Conservation (phyloP, 2,797 vertebrate species). For the Protosalanx chinensis region DNA sequence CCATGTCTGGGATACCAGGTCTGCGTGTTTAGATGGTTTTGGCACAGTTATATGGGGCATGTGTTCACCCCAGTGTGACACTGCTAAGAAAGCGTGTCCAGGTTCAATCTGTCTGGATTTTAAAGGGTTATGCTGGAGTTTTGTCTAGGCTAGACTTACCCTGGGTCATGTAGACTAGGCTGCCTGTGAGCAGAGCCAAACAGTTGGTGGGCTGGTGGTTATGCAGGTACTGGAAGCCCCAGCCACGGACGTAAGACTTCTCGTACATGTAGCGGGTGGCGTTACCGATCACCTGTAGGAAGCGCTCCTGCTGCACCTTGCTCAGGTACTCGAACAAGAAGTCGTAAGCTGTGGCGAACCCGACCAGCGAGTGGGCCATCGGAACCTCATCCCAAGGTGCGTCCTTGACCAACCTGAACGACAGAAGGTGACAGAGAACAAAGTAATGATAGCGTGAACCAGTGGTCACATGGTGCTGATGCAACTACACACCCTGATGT, state of each 20-base stretch:
- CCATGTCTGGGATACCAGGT: too few species aligned
- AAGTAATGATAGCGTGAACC: not conserved
- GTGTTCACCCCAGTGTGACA: too few species aligned
- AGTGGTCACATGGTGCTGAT: too few species aligned
- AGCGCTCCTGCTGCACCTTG: slow-evolving; percentile 88
- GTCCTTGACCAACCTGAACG: slow-evolving; percentile 92
- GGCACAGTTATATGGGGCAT: too few species aligned
- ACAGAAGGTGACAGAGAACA: slow-evolving; percentile 7
- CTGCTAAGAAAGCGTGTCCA: too few species aligned
- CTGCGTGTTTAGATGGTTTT: not conserved
- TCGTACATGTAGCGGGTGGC: slow-evolving; percentile 92
- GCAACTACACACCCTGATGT: not conserved
- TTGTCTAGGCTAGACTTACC: slow-evolving; percentile 67
- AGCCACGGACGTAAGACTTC: slow-evolving; percentile 89
- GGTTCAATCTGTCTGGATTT: too few species aligned
- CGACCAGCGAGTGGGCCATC: slow-evolving; percentile 91
- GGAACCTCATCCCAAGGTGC: slow-evolving; percentile 98
- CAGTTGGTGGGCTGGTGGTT: slow-evolving; percentile 99
- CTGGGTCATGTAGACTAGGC: slow-evolving; percentile 94
- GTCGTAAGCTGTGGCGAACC: slow-evolving; percentile 96
- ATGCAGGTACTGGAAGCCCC: slow-evolving; percentile 98
- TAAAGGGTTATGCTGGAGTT: not conserved
- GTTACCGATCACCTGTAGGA: slow-evolving; percentile 94
- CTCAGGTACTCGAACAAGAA: slow-evolving; percentile 90
- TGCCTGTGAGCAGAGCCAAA: slow-evolving; percentile 91